Conservation (phyloP, 1,140 invertebrate genomes). For the Drosophila biarmipes region DNA sequence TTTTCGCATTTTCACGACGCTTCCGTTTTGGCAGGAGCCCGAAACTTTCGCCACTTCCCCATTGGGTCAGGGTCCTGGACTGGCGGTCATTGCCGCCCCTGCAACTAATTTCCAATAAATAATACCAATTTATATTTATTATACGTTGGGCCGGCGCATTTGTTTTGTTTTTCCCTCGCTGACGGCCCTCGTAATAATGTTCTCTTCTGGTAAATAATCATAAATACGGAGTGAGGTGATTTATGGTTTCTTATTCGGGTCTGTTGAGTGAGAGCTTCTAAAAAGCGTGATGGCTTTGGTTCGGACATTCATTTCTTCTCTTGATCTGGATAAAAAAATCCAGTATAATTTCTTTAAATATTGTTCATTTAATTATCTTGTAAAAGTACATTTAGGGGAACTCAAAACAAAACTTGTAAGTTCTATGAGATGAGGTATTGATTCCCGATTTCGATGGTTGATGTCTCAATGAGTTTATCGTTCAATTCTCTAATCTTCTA, state of each 20-base stretch:
- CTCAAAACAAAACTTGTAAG: too few relatives aligned
- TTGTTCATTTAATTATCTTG: too few relatives aligned
- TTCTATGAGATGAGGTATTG: too few relatives aligned
- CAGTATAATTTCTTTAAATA: background rate
- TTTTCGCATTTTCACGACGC: constrained; percentile 55
- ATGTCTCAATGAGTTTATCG: too few relatives aligned
- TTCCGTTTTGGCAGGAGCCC: constrained; percentile 67
- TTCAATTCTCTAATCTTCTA: too few relatives aligned
- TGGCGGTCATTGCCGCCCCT: constrained; percentile 46
- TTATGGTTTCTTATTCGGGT: constrained; percentile 10
- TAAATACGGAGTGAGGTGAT: constrained; percentile 27
- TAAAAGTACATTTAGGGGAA: too few relatives aligned
- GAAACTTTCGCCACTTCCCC: constrained; percentile 5
- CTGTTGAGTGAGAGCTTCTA: background rate
- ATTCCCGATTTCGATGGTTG: too few relatives aligned
- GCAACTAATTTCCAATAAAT: constrained; percentile 65
- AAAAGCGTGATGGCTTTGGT: background rate
- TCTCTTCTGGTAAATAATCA: constrained; percentile 11
- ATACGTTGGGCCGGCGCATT: constrained; percentile 8
- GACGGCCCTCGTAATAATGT: constrained; percentile 7
- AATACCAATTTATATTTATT: constrained; percentile 66
- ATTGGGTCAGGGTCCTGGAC: constrained; percentile 7
- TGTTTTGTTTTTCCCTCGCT: background rate
- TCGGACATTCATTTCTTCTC: background rate
- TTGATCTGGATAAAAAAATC: background rate